Evolutionary conservation across 2,888 invertebrate genomes (phyloP), one percentile per base, ranked within the genome.

Genomic region (Romanomermis culicivorax): DNA sequence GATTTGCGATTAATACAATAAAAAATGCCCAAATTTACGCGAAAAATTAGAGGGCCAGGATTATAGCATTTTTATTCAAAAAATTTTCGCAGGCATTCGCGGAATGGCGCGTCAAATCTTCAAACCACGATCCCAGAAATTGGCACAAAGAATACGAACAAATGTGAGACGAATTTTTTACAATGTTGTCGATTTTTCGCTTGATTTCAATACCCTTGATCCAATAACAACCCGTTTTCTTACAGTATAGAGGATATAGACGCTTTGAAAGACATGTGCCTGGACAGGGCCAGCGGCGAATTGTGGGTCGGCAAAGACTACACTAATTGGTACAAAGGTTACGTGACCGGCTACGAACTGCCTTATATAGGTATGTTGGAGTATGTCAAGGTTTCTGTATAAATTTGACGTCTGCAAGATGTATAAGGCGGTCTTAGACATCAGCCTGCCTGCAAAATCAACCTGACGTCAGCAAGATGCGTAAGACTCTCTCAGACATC

Each of bases 221-320:
- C n/a, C n/a, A n/a, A n/a, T n/a, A n/a, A n/a, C n/a, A n/a, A n/a
- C n/a, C n/a, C n/a, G n/a, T n/a, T n/a, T 36, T 36, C 17, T 36
- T 36, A 36, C 17, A 36, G 36, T 7, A 17, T 36, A 7, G 36
- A 36, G 7, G 36, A 36, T 11, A 36, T 36, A 11, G 17, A 36
- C 17, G 36, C 36, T 11, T 11, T 36, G 17, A 7, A 36, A 36
- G 36, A 36, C 7, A 36, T 11, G 17, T 36, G 36, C 36, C 7
- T 36, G 36, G 36, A 36, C 7, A 36, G 11, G 11, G 36, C 45
- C 23, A 4, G 23, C 11, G 48, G 7, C 20, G 29, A 72, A 57
- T 60, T 72, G 30, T 75, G 74, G 74, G 69, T 73, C 27, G 75
- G 75, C 47, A 75, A 75, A 60, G 75, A 75, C 60, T 75, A 75